Evolutionary conservation across 2,797 vertebrate species (phyloP).

Genomic region (Notolabrus celidotus): DNA sequence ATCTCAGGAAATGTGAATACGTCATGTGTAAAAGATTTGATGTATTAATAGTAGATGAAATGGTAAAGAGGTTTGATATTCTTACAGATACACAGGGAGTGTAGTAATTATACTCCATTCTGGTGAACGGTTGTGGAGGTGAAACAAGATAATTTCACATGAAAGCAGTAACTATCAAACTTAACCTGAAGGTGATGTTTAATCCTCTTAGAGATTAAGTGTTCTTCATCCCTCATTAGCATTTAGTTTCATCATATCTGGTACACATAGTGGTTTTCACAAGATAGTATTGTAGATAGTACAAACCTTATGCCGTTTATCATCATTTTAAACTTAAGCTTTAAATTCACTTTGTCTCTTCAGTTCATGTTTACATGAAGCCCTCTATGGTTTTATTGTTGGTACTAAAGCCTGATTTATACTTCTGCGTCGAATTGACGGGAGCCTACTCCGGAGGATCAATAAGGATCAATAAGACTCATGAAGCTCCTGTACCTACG

Average conservation of each 20-base stretch:
- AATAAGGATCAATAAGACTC: no score
- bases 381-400: not conserved
- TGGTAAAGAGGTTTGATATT: constrained; percentile 6
- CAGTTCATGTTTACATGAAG: constrained; percentile 26
- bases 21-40: constrained; percentile 24
- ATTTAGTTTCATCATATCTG: constrained; percentile 1
- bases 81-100: constrained; percentile 5
- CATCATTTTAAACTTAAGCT: constrained; percentile 10
- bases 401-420: no score
- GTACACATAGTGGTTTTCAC: not conserved
- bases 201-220: not conserved
- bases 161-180: constrained; percentile 12
- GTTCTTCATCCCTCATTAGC: not conserved
- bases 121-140: not conserved
- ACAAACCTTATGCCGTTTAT: no score
- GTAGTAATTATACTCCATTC: not conserved
- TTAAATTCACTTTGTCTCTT: constrained; percentile 16
- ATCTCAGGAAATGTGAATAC: constrained; percentile 63
- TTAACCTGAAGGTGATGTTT: constrained; percentile 8
- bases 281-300: not conserved
- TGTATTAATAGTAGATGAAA: constrained; percentile 26
- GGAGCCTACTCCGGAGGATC: no score
- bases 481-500: no score
- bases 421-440: no score
- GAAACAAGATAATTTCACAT: constrained; percentile 1